Base-by-base conservation (phyloP, 2,113 vertebrate species). In the Sminthopsis crassicaudata region DNA sequence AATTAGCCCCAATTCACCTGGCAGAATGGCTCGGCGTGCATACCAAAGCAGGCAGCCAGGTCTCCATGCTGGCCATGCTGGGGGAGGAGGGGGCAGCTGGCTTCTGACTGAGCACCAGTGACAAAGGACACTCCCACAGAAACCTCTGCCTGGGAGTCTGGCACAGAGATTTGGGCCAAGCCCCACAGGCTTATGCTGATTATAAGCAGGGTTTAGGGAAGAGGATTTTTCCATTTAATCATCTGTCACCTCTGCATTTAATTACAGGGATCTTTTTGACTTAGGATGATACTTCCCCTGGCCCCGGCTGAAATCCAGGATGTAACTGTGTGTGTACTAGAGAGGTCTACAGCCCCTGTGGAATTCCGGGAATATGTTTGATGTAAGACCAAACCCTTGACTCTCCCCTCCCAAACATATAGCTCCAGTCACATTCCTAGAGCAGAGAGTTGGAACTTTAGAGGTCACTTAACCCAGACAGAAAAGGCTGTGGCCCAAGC, bases 171-270 rank as follows among this genome's bases (percentile, higher is more conserved):
- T 76, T 92, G 91, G 55, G 55, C 46, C 46, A 48, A 46, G 57
- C 19, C 46, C 46, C 19, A 1, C 27, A 76, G 91, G 46, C 30
- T 67, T 67, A 67, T 67, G 91, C 46, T 50, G 91, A 36, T 67
- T 92, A 46, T 51, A 48, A 46, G 46, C 55, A 48, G 46, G 46
- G 25, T 54, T 51, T 48, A 55, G 46, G 57, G 91, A 30, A 50
- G 12, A 46, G 57, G 91, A 76, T 48, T 60, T 92, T 92, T 92
- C 46, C 57, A 92, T 51, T 67, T 67, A 67, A 51, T 76, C 91
- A 60, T 60, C 27, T 92, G 57, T 92, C 57, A 48, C 91, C 55
- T 30, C 91, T 50, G 55, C 54, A 55, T 51, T 92, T 50, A 92
- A 76, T 55, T 92, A 50, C 91, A 76, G 22, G 55, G 46, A 51